phyloP scores from a whole-genome alignment of 2,888 invertebrate species.

The Cryptocephalus primarius region DNA sequence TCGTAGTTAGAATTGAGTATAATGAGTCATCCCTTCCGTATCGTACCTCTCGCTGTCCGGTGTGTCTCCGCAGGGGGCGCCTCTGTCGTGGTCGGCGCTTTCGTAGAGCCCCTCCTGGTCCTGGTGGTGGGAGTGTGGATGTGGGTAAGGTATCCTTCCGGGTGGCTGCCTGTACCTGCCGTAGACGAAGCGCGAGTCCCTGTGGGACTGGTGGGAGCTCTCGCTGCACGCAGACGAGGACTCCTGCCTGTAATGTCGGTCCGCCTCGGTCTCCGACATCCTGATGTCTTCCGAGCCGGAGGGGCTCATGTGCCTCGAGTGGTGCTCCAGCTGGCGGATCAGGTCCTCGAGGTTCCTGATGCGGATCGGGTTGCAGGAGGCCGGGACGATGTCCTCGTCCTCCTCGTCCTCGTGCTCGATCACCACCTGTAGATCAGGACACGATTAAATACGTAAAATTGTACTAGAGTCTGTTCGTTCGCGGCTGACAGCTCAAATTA shows the following conservation, averaged over 20 bases:
- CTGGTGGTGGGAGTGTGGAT: conserved; percentile 37
- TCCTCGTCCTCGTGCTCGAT: conserved; percentile 49
- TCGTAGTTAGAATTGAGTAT: no score
- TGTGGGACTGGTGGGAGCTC: conserved; percentile 65
- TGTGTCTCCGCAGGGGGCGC: conserved; percentile 60
- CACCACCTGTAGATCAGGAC: conserved; percentile 22
- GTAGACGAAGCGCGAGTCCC: conserved; percentile 62
- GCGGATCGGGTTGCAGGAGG: conserved; percentile 60
- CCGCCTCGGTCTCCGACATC: conserved; percentile 82
- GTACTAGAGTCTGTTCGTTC: no score
- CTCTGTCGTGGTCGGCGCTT: conserved; percentile 66
- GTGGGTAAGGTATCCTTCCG: conserved; percentile 30
- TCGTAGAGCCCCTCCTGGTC: conserved; percentile 83
- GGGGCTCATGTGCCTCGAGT: conserved; percentile 82
- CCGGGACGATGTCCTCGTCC: conserved; percentile 66
- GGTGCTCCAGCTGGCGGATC: conserved; percentile 79
- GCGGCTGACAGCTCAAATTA: no score
- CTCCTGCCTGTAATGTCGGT: conserved; percentile 63
- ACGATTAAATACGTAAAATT: no score
- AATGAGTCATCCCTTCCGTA: no score
- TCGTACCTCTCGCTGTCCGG: conserved; percentile 83
- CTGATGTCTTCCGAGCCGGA: conserved; percentile 84
- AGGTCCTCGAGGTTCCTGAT: conserved; percentile 87
- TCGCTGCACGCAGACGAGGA: conserved; percentile 60
- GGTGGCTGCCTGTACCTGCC: conserved; percentile 49